These are phyloP conservation scores for Lutraria rhynchaena DNA, from an alignment of 1,140 invertebrate species.

Conservation along the genomic window DNA sequence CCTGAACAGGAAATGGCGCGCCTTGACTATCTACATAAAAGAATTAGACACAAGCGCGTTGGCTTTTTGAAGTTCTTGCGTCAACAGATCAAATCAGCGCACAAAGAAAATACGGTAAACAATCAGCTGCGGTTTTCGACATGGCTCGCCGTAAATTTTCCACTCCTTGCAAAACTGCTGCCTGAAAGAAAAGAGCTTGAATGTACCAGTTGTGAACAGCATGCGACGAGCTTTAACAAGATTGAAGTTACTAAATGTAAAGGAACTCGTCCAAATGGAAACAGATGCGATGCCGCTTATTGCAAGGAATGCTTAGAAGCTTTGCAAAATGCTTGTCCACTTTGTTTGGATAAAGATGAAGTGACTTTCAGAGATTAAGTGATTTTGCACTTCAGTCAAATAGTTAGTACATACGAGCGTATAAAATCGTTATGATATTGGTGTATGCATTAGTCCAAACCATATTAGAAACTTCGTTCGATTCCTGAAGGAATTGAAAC, in stretches of 20 bases:
- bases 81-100: slow-evolving; percentile 35
- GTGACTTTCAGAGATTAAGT: background rate
- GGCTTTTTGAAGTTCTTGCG: slow-evolving; percentile 47
- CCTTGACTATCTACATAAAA: slow-evolving; percentile 58
- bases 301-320: slow-evolving; percentile 38
- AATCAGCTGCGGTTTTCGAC: slow-evolving; percentile 42
- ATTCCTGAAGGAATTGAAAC: too few species aligned
- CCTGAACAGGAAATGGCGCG: slow-evolving; percentile 53
- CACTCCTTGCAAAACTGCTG: slow-evolving; percentile 32
- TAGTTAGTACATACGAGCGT: too few species aligned
- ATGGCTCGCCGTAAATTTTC: slow-evolving; percentile 41
- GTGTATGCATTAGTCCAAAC: too few species aligned
- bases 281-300: slow-evolving; percentile 31
- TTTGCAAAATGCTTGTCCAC: slow-evolving; percentile 20
- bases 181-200: slow-evolving; percentile 12
- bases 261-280: background rate
- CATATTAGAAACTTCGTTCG: too few species aligned
- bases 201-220: slow-evolving; percentile 45
- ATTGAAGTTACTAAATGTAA: slow-evolving; percentile 36
- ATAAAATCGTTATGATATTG: too few species aligned
- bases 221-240: slow-evolving; percentile 25
- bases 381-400: too few species aligned
- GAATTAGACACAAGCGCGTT: slow-evolving; percentile 49
- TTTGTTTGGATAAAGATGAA: slow-evolving; percentile 25
- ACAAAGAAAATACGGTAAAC: slow-evolving; percentile 49